Evolutionary conservation across 2,888 invertebrate species (phyloP).

Genomic region (Dolichopus griseipennis): DNA sequence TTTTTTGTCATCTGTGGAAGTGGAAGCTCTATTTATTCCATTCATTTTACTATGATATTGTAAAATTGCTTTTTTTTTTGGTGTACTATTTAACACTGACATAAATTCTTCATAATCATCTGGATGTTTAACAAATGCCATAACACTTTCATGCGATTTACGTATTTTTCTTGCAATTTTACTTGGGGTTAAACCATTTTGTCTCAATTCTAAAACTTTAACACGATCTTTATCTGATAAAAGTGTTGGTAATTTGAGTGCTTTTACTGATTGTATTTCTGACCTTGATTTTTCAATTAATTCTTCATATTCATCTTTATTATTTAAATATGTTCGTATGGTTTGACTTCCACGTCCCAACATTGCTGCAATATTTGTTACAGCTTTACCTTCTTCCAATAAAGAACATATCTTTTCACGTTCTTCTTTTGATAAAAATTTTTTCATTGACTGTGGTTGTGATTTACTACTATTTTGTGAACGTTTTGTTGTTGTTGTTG

Average conservation of each 20-base stretch:
- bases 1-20: neutral
- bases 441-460: neutral
- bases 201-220: neutral
- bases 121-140: neutral
- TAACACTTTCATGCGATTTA: neutral
- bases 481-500: neutral
- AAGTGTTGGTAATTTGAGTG: neutral
- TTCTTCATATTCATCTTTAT: neutral
- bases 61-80: neutral
- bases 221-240: neutral
- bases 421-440: neutral
- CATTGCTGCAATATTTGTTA: neutral
- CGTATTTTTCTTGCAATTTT: neutral
- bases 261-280: neutral
- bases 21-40: neutral
- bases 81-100: neutral
- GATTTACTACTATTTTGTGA: neutral
- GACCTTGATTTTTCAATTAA: neutral
- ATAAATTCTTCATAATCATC: neutral
- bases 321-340: neutral
- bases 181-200: neutral
- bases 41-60: neutral
- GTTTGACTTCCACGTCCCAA: neutral
- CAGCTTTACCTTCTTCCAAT: neutral
- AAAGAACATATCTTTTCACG: neutral